A percentile compares a stretch with the other conserved stretches of the same genome.
Evolutionary conservation across 2,797 vertebrate genomes (phyloP).

Genomic region (Poecilia velifera): DNA sequence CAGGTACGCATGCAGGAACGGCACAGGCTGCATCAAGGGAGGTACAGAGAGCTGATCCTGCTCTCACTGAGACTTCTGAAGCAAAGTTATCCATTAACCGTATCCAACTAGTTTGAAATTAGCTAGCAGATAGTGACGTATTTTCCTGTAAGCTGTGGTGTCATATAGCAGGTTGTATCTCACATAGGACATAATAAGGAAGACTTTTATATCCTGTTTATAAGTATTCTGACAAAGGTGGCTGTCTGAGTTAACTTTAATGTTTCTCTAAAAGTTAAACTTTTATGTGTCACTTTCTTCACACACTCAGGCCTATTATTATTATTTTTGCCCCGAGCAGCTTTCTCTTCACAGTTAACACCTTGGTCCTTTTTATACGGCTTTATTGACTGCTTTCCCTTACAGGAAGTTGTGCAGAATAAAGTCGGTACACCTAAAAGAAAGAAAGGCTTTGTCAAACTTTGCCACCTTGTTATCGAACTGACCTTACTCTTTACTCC

Average conservation of each 20-base stretch:
- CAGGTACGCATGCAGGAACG: background rate
- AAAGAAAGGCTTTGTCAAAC: background rate
- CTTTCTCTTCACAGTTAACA: background rate
- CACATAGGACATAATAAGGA: background rate
- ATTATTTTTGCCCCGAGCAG: background rate
- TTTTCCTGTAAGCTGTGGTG: background rate
- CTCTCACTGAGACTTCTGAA: background rate
- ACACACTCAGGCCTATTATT: background rate
- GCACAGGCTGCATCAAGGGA: background rate
- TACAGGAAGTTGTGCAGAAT: background rate
- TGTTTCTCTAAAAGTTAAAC: conserved; percentile 3
- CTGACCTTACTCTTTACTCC: background rate
- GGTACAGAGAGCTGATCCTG: background rate
- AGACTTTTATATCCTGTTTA: background rate
- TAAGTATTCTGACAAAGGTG: background rate
- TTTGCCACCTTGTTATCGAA: conserved; percentile 1
- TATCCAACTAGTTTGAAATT: background rate
- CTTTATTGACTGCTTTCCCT: background rate
- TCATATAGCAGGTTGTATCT: background rate
- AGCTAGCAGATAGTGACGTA: background rate
- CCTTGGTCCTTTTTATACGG: conserved; percentile 4
- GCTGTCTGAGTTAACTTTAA: background rate
- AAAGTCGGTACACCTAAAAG: background rate
- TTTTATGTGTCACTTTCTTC: background rate
- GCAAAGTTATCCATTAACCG: background rate